Percentiles rank a stretch among this genome's conserved stretches.
Conservation (phyloP, 2,888 invertebrate genomes). For the Drosophila fulvimacula region DNA sequence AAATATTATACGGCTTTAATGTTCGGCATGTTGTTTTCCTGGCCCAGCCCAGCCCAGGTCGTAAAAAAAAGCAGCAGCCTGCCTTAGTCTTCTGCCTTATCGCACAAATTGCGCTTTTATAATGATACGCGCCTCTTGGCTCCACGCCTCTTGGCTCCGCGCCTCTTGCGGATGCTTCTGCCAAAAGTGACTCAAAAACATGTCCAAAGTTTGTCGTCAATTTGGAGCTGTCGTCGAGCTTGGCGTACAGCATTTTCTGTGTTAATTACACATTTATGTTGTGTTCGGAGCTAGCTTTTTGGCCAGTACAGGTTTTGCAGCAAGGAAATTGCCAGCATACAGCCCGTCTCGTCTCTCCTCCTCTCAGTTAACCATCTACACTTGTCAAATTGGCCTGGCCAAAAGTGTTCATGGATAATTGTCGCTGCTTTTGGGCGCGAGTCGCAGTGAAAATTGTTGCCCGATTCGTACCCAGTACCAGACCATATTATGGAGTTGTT, state of each 20-base stretch:
- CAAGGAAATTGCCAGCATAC: slow-evolving; percentile 64
- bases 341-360: not conserved
- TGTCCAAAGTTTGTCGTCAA: slow-evolving; percentile 35
- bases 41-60: slow-evolving; percentile 29
- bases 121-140: slow-evolving; percentile 52
- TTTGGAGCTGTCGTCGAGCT: slow-evolving; percentile 41
- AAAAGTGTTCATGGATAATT: slow-evolving; percentile 69
- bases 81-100: slow-evolving; percentile 48
- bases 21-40: slow-evolving; percentile 39
- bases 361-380: not conserved
- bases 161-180: not conserved
- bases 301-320: slow-evolving; percentile 51
- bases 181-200: slow-evolving; percentile 38
- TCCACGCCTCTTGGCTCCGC: not conserved
- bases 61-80: slow-evolving; percentile 32
- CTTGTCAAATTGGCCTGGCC: slow-evolving; percentile 54
- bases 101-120: slow-evolving; percentile 75
- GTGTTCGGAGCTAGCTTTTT: slow-evolving; percentile 36
- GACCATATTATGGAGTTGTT: slow-evolving; percentile 20
- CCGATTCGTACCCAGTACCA: slow-evolving; percentile 18
- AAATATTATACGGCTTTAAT: slow-evolving; percentile 78
- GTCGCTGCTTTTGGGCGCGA: slow-evolving; percentile 62
- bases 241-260: slow-evolving; percentile 45
- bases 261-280: slow-evolving; percentile 62
- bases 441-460: slow-evolving; percentile 66